These are phyloP conservation scores for Prionailurus bengalensis DNA, from an alignment of 2,113 vertebrate genomes.

Conservation along the genomic window DNA sequence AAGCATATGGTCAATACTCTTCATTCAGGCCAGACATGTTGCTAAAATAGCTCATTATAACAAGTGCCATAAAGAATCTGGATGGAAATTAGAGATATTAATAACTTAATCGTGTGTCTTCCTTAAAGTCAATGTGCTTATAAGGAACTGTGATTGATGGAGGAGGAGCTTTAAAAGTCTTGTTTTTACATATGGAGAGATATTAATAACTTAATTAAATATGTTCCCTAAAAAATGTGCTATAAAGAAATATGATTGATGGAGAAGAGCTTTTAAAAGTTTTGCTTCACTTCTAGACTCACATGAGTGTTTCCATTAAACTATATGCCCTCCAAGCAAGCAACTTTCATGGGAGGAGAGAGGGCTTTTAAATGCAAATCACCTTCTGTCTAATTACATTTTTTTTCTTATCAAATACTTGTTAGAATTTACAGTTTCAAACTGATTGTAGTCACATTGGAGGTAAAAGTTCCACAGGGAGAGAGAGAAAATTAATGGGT, in stretches of 20 bases:
- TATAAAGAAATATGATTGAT: conserved; percentile 7
- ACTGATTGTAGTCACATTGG: background rate
- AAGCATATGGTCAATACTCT: background rate
- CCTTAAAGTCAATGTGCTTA: background rate
- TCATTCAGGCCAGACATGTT: background rate
- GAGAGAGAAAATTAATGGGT: background rate
- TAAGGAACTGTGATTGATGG: background rate
- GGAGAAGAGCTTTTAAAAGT: background rate
- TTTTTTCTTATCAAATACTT: conserved; percentile 31
- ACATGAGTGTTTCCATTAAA: background rate
- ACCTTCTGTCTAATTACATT: background rate
- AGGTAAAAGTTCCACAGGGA: background rate
- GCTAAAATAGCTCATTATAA: background rate
- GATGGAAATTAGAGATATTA: background rate
- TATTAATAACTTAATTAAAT: conserved; percentile 52
- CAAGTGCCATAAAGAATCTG: background rate
- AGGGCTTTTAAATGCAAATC: background rate
- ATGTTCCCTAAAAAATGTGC: conserved; percentile 1
- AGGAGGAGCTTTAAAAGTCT: background rate
- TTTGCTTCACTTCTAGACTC: background rate
- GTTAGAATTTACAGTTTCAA: background rate
- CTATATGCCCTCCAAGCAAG: background rate
- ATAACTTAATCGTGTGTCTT: background rate
- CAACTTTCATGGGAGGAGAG: background rate
- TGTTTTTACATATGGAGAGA: background rate